These are phyloP conservation scores for Knipowitschia caucasica DNA, from an alignment of 2,797 vertebrate genomes.

Conservation along the genomic window DNA sequence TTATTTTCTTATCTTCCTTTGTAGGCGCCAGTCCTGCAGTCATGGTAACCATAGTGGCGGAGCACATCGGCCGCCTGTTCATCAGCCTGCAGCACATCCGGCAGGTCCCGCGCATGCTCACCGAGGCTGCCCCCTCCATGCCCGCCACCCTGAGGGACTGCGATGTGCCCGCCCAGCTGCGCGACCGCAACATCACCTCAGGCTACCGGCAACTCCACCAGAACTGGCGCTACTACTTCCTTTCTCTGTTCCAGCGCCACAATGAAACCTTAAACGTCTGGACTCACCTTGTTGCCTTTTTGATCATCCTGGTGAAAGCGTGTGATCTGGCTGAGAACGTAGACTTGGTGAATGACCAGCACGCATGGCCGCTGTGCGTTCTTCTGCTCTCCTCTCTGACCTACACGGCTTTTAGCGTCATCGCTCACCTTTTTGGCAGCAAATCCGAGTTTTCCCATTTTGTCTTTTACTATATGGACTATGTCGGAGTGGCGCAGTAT, in stretches of 20 bases:
- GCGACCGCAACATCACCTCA: constrained; percentile 77
- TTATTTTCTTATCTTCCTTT: not conserved
- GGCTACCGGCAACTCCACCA: constrained; percentile 85
- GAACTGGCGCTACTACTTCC: constrained; percentile 86
- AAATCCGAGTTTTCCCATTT: constrained; percentile 87
- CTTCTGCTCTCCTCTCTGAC: constrained; percentile 76
- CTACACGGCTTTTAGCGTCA: constrained; percentile 80
- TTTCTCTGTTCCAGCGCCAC: constrained; percentile 85
- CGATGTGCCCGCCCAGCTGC: constrained; percentile 81
- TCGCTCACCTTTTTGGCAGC: constrained; percentile 84
- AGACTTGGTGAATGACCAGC: constrained; percentile 79
- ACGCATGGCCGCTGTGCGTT: constrained; percentile 83
- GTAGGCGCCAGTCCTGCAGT: constrained; percentile 12
- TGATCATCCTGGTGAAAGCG: constrained; percentile 73
- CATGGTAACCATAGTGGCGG: constrained; percentile 78
- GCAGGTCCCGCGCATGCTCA: constrained; percentile 68
- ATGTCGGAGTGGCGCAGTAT: constrained; percentile 87
- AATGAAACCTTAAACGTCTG: constrained; percentile 90
- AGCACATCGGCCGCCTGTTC: constrained; percentile 78
- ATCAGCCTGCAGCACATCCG: constrained; percentile 70
- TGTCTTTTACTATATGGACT: constrained; percentile 88
- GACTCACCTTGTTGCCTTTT: constrained; percentile 82
- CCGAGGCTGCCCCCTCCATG: constrained; percentile 53
- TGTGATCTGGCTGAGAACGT: constrained; percentile 64
- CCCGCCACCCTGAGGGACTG: constrained; percentile 75